Evolutionary conservation across 2,113 vertebrate species (phyloP).

Genomic region (Oreocharis arfaki): DNA sequence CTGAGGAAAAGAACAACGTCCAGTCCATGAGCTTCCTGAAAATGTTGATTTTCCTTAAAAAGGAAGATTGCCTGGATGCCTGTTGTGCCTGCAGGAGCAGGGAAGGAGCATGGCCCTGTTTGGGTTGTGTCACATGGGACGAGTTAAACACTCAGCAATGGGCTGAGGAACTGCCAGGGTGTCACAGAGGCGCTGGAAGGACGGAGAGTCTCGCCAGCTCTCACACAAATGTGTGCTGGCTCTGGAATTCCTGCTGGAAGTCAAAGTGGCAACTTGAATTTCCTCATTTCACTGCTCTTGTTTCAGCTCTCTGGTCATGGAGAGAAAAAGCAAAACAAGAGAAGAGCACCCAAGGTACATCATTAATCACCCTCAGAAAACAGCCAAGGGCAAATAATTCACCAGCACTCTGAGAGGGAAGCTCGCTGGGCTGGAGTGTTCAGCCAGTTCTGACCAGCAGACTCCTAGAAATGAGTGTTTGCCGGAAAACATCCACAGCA

Average conservation of each 20-base stretch:
- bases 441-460: background rate
- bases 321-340: constrained; percentile 24
- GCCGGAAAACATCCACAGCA: background rate
- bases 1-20: background rate
- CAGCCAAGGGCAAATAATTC: constrained; percentile 19
- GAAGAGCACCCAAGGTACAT: background rate
- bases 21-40: background rate
- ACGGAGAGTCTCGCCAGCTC: background rate
- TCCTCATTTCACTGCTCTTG: constrained; percentile 17
- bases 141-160: background rate
- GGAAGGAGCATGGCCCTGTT: background rate
- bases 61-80: background rate
- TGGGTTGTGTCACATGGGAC: background rate
- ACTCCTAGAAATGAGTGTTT: background rate
- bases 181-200: background rate
- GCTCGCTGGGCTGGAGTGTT: background rate
- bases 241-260: background rate
- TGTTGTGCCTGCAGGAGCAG: background rate
- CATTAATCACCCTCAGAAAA: background rate
- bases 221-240: constrained; percentile 21
- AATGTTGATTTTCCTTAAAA: background rate
- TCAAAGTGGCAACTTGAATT: constrained; percentile 40
- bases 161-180: constrained; percentile 7
- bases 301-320: background rate
- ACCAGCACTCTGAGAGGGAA: background rate